A percentile compares a stretch with the other conserved stretches of the same genome.
Conservation (phyloP, 1,140 invertebrate genomes). For the Hydropsyche tenuis region DNA sequence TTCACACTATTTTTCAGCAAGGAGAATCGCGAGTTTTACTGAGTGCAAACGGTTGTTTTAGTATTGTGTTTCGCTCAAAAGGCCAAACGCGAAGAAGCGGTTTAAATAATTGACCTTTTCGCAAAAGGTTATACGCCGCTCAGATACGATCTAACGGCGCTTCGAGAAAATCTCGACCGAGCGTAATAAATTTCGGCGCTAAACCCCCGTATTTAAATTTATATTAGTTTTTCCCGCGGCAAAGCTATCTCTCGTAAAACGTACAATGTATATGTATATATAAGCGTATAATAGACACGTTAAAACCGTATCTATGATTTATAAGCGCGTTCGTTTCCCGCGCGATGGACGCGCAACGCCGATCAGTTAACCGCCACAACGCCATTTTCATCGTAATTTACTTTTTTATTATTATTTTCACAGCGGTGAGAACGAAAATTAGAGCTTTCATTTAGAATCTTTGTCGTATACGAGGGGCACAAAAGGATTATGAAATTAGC, state of each 20-base stretch:
- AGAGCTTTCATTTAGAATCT: conserved; percentile 1
- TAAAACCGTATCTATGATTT: too few species aligned
- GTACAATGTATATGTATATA: background rate
- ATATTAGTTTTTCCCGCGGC: conserved; percentile 13
- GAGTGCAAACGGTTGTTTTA: too few species aligned
- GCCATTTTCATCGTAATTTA: background rate
- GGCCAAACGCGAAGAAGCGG: background rate
- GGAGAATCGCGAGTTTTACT: too few species aligned
- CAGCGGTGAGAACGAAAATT: background rate
- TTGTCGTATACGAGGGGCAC: background rate
- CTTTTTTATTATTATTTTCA: background rate
- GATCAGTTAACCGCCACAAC: conserved; percentile 15
- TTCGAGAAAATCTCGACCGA: conserved; percentile 13
- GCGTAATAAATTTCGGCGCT: conserved; percentile 5
- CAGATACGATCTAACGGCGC: conserved; percentile 5
- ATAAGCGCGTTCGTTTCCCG: too few species aligned
- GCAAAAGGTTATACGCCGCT: background rate
- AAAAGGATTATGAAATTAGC: conserved; percentile 22
- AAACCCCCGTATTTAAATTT: conserved; percentile 23
- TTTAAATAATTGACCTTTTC: conserved; percentile 24
- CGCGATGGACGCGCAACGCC: background rate
- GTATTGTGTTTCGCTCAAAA: background rate
- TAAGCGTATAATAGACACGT: background rate
- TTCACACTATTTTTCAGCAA: too few species aligned
- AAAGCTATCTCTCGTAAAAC: background rate